Percentiles rank a stretch among this genome's conserved stretches.
These are phyloP conservation scores for Mellivora capensis DNA, from an alignment of 2,113 vertebrate genomes.

Conservation along the genomic window DNA sequence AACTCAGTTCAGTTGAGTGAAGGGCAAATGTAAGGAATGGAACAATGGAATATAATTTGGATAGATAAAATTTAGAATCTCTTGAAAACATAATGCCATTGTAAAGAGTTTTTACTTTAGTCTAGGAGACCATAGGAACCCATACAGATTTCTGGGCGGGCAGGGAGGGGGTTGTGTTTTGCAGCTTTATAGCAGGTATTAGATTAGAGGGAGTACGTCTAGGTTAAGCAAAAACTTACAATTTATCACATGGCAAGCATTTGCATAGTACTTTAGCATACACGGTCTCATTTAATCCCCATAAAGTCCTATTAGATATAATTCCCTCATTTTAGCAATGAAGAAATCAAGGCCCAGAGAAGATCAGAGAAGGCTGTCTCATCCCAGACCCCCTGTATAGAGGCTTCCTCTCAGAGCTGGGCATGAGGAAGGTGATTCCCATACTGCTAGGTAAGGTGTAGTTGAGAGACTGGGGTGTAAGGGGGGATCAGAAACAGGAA, in stretches of 20 bases:
- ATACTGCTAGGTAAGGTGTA: not conserved
- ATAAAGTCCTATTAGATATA: not conserved
- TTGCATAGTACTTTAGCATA: not conserved
- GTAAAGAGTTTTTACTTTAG: slow-evolving; percentile 3
- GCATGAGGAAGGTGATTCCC: not conserved
- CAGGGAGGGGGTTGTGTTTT: not conserved
- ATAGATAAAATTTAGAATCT: not conserved
- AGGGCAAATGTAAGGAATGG: not conserved
- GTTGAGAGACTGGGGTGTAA: not conserved
- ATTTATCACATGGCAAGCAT: not conserved
- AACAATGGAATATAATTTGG: not conserved
- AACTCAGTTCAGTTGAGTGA: not conserved
- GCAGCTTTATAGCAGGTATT: not conserved
- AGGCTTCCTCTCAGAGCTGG: not conserved
- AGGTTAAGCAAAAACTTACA: not conserved
- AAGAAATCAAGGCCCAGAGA: not conserved
- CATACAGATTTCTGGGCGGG: not conserved
- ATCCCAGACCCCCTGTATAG: not conserved
- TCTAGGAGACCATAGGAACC: not conserved
- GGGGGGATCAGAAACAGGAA: not conserved
- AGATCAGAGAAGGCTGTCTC: not conserved
- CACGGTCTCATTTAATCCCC: not conserved
- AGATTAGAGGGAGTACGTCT: not conserved
- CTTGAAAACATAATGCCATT: not conserved
- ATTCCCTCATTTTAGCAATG: not conserved